phyloP scores from a whole-genome alignment of 1,140 invertebrate genomes.

The Pseudachorutes palmiensis region DNA sequence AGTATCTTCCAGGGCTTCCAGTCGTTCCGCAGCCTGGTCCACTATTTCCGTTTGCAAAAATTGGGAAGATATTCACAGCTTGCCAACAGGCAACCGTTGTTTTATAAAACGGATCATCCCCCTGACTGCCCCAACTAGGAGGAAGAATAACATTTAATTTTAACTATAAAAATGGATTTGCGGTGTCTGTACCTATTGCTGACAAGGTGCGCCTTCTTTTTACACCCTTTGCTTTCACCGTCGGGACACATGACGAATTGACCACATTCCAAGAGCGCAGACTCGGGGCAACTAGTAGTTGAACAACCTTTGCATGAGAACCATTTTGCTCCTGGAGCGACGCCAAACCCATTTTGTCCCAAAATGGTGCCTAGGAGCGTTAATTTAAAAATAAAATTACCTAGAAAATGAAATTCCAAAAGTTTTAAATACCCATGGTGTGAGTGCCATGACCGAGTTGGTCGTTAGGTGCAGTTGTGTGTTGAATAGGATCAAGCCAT shows the following conservation, averaged over 20 bases:
- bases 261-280: slow-evolving; percentile 4
- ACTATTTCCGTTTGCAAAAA: slow-evolving; percentile 11
- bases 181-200: slow-evolving; percentile 8
- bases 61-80: slow-evolving; percentile 1
- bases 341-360: slow-evolving; percentile 14
- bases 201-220: neutral
- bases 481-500: slow-evolving; percentile 1
- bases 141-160: too few species aligned
- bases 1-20: neutral
- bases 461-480: slow-evolving; percentile 9
- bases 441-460: slow-evolving; percentile 15
- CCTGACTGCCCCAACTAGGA: neutral
- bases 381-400: too few species aligned
- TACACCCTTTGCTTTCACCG: neutral
- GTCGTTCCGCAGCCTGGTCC: slow-evolving; percentile 16
- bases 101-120: slow-evolving; percentile 1
- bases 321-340: slow-evolving; percentile 20
- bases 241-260: slow-evolving; percentile 17
- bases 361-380: slow-evolving; percentile 5
- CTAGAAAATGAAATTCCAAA: neutral
- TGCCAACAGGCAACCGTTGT: slow-evolving; percentile 2
- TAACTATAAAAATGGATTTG: too few species aligned
- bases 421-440: slow-evolving; percentile 9
- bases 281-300: neutral
- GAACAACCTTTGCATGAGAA: slow-evolving; percentile 17